phyloP scores from a whole-genome alignment of 2,888 invertebrate species.

The Lamellibrachia columna region DNA sequence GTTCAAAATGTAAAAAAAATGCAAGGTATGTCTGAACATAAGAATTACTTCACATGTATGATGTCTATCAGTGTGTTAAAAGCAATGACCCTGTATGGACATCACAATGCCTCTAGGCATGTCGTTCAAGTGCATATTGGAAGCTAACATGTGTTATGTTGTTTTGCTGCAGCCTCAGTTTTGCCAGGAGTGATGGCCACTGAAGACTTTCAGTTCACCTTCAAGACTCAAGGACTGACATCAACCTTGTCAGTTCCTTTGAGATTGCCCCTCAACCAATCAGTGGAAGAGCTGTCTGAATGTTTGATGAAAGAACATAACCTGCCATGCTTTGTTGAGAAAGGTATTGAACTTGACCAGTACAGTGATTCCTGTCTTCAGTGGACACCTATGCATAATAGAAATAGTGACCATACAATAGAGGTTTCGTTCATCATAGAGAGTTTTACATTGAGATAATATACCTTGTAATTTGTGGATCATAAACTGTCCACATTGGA shows the following conservation, averaged over 20 bases:
- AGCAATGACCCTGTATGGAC: no score
- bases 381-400: not conserved
- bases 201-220: not conserved
- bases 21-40: no score
- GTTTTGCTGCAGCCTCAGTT: not conserved
- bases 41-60: no score
- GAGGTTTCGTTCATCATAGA: no score
- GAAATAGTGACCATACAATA: no score
- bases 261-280: slow-evolving; percentile 47
- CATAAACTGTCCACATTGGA: no score
- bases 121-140: no score
- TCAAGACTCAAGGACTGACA: not conserved
- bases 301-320: slow-evolving; percentile 76
- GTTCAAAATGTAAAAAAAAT: no score
- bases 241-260: slow-evolving; percentile 51
- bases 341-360: slow-evolving; percentile 66
- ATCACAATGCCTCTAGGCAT: no score
- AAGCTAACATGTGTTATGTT: not conserved
- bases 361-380: not conserved
- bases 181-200: not conserved
- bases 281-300: slow-evolving; percentile 69
- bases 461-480: no score
- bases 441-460: no score
- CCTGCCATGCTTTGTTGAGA: slow-evolving; percentile 76
- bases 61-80: no score